Percentiles rank a stretch among this genome's conserved stretches.
phyloP scores from a whole-genome alignment of 1,140 invertebrate genomes.

The Coenobita brevimanus region DNA sequence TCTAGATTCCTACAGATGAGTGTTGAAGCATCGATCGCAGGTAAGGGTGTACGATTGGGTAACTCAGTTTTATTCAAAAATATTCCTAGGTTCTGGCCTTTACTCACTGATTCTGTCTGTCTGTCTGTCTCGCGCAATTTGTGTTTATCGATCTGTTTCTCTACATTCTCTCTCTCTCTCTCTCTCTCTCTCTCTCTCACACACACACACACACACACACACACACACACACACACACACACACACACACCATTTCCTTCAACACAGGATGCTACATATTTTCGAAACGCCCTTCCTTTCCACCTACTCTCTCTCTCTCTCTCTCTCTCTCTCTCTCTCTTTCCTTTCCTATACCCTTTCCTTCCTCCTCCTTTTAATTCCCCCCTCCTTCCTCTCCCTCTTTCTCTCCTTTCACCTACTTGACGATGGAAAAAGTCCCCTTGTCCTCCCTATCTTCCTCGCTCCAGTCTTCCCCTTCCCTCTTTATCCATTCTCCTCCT shows the following conservation, averaged over 20 bases:
- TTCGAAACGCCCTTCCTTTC: not conserved
- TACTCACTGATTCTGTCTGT: too few species aligned
- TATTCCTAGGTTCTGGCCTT: too few species aligned
- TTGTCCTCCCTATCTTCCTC: not conserved
- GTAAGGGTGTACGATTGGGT: too few species aligned
- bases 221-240: constrained; percentile 33
- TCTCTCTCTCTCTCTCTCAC: not conserved
- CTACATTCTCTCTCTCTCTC: not conserved
- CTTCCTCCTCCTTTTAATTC: not conserved
- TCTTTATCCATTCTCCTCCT: not conserved
- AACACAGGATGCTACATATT: not conserved
- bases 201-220: constrained; percentile 26
- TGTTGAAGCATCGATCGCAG: too few species aligned
- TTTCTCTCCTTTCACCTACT: not conserved
- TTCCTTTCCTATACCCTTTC: constrained; percentile 2
- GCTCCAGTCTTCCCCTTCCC: not conserved
- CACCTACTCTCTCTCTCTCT: not conserved
- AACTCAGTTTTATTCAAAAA: too few species aligned
- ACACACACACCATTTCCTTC: constrained; percentile 3
- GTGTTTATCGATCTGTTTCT: too few species aligned
- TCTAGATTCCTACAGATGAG: too few species aligned
- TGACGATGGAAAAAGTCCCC: not conserved
- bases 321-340: not conserved
- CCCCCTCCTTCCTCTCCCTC: not conserved
- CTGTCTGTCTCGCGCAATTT: too few species aligned